A percentile compares a stretch with the other conserved stretches of the same genome.
Conservation (phyloP, 2,888 invertebrate species). For the Steinernema carpocapsae region DNA sequence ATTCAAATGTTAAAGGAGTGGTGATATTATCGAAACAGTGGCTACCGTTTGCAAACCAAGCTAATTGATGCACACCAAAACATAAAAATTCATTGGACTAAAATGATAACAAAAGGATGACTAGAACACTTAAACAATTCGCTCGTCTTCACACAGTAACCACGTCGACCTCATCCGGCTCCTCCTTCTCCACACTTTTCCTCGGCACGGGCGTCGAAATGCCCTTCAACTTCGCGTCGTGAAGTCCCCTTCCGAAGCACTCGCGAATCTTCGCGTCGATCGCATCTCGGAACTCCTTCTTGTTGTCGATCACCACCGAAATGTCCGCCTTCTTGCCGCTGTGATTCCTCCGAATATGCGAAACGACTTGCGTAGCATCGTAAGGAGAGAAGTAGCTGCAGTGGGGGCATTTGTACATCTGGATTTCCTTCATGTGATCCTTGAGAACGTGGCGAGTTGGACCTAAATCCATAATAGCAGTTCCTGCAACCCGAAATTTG, state of each 20-base stretch:
- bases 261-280: conserved; percentile 25
- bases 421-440: background rate
- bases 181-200: background rate
- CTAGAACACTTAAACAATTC: too few species aligned
- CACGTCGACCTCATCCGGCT: background rate
- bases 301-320: background rate
- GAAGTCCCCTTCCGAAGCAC: conserved; percentile 4
- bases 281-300: background rate
- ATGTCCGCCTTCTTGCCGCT: background rate
- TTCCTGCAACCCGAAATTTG: too few species aligned
- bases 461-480: conserved; percentile 4
- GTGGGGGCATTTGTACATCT: background rate
- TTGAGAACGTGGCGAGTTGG: conserved; percentile 17
- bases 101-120: too few species aligned
- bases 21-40: too few species aligned
- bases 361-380: conserved; percentile 3
- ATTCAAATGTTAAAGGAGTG: too few species aligned
- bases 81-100: too few species aligned
- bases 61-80: too few species aligned
- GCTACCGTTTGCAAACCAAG: too few species aligned
- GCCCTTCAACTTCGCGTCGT: background rate
- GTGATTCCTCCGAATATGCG: background rate
- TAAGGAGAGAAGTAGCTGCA: conserved; percentile 17
- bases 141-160: background rate
- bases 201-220: background rate